Evolutionary conservation across 2,113 vertebrate species (phyloP).

Genomic region (Cryptotis parvus): DNA sequence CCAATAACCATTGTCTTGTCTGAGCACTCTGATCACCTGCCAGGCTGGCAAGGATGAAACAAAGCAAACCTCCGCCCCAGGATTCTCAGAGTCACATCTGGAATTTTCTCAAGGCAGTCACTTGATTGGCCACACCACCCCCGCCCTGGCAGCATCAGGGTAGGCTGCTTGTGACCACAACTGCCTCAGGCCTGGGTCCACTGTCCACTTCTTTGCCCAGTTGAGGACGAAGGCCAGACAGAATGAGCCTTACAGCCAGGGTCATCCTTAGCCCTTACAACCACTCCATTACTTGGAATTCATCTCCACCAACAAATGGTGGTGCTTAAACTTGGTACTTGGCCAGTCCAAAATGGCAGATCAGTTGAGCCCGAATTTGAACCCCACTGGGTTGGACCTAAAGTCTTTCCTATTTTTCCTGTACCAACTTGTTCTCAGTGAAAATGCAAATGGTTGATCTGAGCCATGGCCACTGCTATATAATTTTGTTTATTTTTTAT

Average conservation of each 20-base stretch:
- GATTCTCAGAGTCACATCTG: accelerated
- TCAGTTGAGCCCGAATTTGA: background rate
- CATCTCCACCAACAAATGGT: background rate
- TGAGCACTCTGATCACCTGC: no score
- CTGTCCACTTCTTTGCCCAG: background rate
- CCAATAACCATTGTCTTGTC: background rate
- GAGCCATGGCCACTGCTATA: background rate
- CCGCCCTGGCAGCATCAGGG: accelerated
- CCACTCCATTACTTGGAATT: accelerated
- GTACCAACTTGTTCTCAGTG: accelerated
- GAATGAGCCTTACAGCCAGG: accelerated
- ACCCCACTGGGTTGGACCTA: background rate
- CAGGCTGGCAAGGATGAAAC: background rate
- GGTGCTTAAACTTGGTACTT: no score
- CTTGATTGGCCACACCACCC: accelerated
- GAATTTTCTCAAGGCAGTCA: background rate
- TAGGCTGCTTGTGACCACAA: background rate
- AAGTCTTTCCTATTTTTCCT: accelerated
- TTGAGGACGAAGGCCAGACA: background rate
- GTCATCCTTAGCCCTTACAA: accelerated
- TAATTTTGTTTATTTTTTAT: no score
- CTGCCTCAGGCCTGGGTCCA: background rate
- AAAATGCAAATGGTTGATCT: background rate
- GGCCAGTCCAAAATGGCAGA: background rate
- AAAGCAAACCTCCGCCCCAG: accelerated